Evolutionary conservation across 2,113 vertebrate species (phyloP).

Genomic region (Rattus rattus): DNA sequence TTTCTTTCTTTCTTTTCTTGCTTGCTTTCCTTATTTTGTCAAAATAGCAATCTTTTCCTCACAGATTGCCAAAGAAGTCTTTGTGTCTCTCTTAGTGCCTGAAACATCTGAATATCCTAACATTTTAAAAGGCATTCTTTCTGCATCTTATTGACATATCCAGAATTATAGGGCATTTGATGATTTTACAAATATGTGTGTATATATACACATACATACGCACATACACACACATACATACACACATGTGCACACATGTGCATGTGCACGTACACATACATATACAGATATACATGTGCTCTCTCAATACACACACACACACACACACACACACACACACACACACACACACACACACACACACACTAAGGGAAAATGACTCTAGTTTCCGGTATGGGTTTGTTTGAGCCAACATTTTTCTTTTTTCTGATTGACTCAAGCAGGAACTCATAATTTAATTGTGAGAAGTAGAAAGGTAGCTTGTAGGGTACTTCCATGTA

Average conservation of each 20-base stretch:
- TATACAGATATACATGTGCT: too few relatives aligned
- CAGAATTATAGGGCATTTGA: not conserved
- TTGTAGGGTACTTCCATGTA: not conserved
- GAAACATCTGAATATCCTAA: not conserved
- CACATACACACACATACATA: rapidly evolving
- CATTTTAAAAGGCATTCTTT: not conserved
- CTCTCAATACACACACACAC: too few relatives aligned
- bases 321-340: too few relatives aligned
- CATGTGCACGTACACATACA: rapidly evolving
- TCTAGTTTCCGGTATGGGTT: not conserved
- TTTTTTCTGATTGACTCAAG: not conserved
- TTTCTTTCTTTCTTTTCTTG: too few relatives aligned
- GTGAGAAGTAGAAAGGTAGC: not conserved
- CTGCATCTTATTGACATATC: not conserved
- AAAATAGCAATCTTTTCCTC: not conserved
- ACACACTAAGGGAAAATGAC: not conserved
- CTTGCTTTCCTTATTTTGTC: not conserved
- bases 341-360: too few relatives aligned
- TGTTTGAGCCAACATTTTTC: not conserved
- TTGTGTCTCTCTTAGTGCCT: not conserved
- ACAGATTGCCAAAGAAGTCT: not conserved
- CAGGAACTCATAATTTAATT: not conserved
- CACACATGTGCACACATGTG: too few relatives aligned
- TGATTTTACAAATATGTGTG: too few relatives aligned
- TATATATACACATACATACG: not conserved